Evolutionary conservation across 2,113 vertebrate genomes (phyloP), one percentile per base, ranked within the genome.

Genomic region (Helogale parvula): DNA sequence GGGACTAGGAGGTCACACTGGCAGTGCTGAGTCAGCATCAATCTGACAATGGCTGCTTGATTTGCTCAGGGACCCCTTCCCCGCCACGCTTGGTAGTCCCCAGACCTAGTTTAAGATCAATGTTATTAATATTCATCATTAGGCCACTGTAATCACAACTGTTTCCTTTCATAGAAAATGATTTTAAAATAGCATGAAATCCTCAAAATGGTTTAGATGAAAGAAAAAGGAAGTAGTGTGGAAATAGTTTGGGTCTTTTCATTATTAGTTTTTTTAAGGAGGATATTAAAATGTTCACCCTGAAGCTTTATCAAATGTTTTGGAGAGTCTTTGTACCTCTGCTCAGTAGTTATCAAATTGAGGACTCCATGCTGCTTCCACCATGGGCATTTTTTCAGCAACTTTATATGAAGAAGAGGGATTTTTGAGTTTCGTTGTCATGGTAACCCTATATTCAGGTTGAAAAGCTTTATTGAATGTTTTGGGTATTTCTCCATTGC

Each of bases 391-490:
- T 76, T 98, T 98, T 19, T 60, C 88, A 79, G 54, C 35, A 98
- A 97, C 71, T 91, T 98, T 93, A 94, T 66, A 63, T 4, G 38
- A 98, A 97, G 69, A 93, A 97, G 77, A 98, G 50, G 76, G 63
- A 94, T 95, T 98, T 97, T 96, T 79, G 76, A 72, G 96, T 98
- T 76, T 47, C 0, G 96, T 98, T 98, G 95, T 93, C 93, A 96
- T 97, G 92, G 98, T 97, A 98, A 98, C 93, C 71, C 54, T 60
- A 81, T 88, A 98, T 96, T 97, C 72, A 87, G 11, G 4, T 97
- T 97, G 98, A 86, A 95, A 98, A 97, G 93, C 50, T 98, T 98
- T 99, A 98, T 96, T 98, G 90, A 98, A 92, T 98, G 89, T 98
- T 98, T 98, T 95, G 79, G 71, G 47, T 88, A 83, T 98, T 98